These are phyloP conservation scores for Epizoanthus stellaris DNA, from an alignment of 92 coral and sea anemone genomes.

Conservation along the genomic window DNA sequence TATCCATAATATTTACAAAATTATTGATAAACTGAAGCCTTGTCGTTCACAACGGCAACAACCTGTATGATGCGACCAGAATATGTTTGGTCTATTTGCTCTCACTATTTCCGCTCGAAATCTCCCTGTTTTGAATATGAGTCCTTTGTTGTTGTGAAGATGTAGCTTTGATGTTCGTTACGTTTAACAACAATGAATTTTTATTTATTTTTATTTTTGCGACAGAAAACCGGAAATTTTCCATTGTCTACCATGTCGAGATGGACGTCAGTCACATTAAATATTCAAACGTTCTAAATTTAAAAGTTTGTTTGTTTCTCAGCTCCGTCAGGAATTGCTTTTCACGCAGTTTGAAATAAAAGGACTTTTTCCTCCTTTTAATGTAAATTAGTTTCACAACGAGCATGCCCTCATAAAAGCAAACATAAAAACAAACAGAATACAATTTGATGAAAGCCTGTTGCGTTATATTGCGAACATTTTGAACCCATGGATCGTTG, in stretches of 20 bases:
- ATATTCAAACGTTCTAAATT: background rate
- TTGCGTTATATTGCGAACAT: too few relatives aligned
- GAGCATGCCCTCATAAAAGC: too few relatives aligned
- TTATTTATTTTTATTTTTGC: background rate
- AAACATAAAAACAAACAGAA: too few relatives aligned
- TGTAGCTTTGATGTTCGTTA: background rate
- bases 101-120: constrained; percentile 9
- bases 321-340: background rate
- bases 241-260: background rate
- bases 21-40: too few relatives aligned
- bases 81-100: background rate
- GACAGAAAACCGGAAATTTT: background rate
- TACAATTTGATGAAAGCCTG: too few relatives aligned
- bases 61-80: background rate
- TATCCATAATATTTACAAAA: too few relatives aligned
- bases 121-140: constrained; percentile 23
- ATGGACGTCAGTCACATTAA: background rate
- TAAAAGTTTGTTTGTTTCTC: background rate
- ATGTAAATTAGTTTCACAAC: too few relatives aligned
- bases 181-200: constrained; percentile 4
- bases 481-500: too few relatives aligned
- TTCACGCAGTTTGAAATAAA: background rate
- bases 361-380: background rate
- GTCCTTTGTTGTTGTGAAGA: background rate
- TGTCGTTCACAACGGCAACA: too few relatives aligned